Evolutionary conservation across 2,888 invertebrate species (phyloP).

Genomic region (Drosophila histrio): DNA sequence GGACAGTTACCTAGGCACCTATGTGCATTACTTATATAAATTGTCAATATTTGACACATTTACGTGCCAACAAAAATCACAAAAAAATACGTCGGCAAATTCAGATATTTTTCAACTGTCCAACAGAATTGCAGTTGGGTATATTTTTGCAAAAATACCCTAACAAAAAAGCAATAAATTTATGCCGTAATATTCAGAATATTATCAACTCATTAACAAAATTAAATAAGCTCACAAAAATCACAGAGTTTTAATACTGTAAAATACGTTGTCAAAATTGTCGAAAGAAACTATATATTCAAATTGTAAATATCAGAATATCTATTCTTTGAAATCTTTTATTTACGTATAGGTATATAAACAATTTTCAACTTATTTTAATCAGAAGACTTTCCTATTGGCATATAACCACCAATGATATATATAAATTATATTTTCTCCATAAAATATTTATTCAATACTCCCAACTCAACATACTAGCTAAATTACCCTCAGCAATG

Average conservation of each 20-base stretch:
- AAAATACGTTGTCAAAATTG: neutral
- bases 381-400: too few relatives aligned
- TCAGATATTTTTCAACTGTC: constrained; percentile 44
- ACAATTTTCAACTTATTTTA: too few relatives aligned
- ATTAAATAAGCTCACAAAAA: neutral
- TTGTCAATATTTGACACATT: constrained; percentile 80
- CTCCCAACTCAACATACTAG: neutral
- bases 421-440: too few relatives aligned
- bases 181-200: too few relatives aligned
- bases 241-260: neutral
- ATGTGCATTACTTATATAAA: constrained; percentile 68
- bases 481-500: neutral
- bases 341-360: too few relatives aligned
- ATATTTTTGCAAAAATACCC: constrained; percentile 7
- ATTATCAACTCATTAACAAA: too few relatives aligned
- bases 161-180: constrained; percentile 1
- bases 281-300: too few relatives aligned
- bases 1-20: constrained; percentile 13
- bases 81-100: constrained; percentile 27
- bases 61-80: constrained; percentile 61
- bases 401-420: too few relatives aligned
- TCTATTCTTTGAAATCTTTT: too few relatives aligned
- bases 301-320: neutral
- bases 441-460: neutral
- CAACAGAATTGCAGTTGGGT: neutral